Evolutionary conservation across 2,797 vertebrate species (phyloP), one percentile per base, ranked within the genome.

Genomic region (Calcarius lapponicus): DNA sequence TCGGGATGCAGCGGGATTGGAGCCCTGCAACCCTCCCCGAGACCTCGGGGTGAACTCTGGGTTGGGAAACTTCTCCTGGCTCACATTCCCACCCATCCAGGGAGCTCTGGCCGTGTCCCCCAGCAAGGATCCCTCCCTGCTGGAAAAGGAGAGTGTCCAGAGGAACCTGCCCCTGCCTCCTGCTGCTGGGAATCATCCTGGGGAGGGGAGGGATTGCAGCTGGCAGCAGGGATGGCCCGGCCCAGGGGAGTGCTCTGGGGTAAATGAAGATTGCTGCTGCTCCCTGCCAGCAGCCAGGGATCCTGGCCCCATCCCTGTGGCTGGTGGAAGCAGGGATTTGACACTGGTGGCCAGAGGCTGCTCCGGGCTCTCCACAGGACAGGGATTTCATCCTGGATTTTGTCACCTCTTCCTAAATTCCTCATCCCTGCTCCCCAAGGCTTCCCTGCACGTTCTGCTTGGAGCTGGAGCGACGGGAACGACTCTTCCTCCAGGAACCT

Each of bases 251-350:
- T 7, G 78, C 88, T 86, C 45, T 74, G 92, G 91, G 80, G 82
- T 79, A 57, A 92, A 94, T 95, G 5, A 48, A 31, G 86, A 88
- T 86, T 62, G 69, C 90, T 80, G 79, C 90, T 86, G 54, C 53
- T 83, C 48, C 72, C 74, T 62, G 72, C 6, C 88, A 29, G n/a
- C 18, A 53, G 92, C 85, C 92, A 64, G 75, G 76, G 88, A 92
- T 93, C 72, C 93, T 25, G 73, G 88, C 80, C 90, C 64, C 58
- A 3, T 69, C 78, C 73, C 73, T n/a, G 95, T 4, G 56, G 91
- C 91, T 88, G 57, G 38, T 51, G 87, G 87, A 60, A 94, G 88
- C 93, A 90, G 91, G 91, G 86, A 57, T 90, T 40, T 71, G 40
- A 74, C 83, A 65, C 61, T 38, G 50, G 65, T 17, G 6, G n/a